Evolutionary conservation across 2,888 invertebrate genomes (phyloP).

Genomic region (Heliconius charithonia): DNA sequence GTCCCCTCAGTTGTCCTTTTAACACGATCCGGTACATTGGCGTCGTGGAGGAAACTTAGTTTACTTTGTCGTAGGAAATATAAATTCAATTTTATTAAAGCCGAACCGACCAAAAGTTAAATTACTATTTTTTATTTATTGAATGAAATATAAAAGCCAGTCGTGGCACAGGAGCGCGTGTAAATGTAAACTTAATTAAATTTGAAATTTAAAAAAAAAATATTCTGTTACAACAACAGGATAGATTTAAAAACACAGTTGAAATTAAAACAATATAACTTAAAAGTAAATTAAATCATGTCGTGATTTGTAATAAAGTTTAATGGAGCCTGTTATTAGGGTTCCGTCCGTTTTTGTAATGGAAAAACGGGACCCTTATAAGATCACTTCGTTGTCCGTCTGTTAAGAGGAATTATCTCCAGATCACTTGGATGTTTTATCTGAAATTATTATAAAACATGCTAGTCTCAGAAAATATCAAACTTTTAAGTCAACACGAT

Average conservation of each 20-base stretch:
- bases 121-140: neutral
- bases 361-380: neutral
- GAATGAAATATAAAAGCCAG: neutral
- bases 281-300: neutral
- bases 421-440: too few relatives aligned
- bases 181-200: too few relatives aligned
- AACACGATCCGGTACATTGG: conserved; percentile 29
- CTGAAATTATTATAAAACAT: too few relatives aligned
- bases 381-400: neutral
- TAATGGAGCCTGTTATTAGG: neutral
- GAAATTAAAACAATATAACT: neutral
- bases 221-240: too few relatives aligned
- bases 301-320: neutral
- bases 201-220: too few relatives aligned
- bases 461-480: too few relatives aligned
- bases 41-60: conserved; percentile 18
- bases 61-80: conserved; percentile 10
- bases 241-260: neutral
- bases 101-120: neutral
- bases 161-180: too few relatives aligned
- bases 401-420: neutral
- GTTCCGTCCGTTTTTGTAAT: neutral
- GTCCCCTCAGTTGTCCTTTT: conserved; percentile 47
- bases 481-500: too few relatives aligned
- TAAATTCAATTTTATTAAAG: conserved; percentile 1